phyloP scores from a whole-genome alignment of 2,113 vertebrate species.

The Aptenodytes patagonicus region DNA sequence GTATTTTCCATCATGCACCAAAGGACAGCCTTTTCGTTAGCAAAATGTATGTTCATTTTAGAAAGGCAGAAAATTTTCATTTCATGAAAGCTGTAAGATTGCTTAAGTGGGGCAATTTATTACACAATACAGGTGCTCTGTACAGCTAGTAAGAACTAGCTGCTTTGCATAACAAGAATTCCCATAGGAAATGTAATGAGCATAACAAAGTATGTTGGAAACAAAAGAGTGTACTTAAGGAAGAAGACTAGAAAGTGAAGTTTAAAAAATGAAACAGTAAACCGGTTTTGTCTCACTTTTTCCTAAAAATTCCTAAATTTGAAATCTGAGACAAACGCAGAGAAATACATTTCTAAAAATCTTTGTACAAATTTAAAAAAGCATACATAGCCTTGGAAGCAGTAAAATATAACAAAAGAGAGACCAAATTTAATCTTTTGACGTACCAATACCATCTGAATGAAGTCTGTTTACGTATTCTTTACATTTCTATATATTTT shows the following conservation, averaged over 20 bases:
- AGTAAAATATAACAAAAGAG: background rate
- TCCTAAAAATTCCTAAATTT: background rate
- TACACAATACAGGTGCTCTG: background rate
- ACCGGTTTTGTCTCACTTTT: background rate
- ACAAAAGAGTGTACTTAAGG: background rate
- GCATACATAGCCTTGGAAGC: background rate
- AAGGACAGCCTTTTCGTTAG: background rate
- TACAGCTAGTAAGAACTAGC: background rate
- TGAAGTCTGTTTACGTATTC: background rate
- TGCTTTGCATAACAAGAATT: constrained; percentile 34
- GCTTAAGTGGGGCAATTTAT: background rate
- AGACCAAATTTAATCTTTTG: background rate
- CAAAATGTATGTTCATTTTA: background rate
- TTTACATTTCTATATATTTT: background rate
- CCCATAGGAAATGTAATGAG: background rate
- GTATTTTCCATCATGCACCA: background rate
- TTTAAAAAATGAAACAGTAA: background rate
- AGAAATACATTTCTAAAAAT: background rate
- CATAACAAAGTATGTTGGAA: background rate
- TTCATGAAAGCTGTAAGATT: background rate
- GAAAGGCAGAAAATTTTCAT: background rate
- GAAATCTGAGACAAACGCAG: background rate
- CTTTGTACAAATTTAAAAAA: background rate
- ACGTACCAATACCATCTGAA: background rate
- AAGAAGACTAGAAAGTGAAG: background rate